Base-by-base conservation (phyloP, 2,888 invertebrate species). In the Agonopterix subpropinquella region DNA sequence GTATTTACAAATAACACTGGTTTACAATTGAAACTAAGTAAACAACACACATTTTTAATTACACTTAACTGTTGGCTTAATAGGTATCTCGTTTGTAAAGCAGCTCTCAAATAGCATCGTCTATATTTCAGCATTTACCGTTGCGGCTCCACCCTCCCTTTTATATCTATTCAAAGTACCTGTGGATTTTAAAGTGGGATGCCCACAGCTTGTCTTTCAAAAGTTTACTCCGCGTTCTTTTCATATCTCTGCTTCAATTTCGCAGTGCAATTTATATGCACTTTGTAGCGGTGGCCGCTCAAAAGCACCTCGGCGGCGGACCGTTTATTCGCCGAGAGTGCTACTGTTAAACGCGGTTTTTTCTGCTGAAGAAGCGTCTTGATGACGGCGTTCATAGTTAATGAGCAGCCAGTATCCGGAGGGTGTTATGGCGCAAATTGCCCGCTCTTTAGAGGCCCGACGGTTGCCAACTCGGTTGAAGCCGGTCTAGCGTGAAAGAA, bases 351-450 rank as follows among this genome's bases (percentile, higher is more conserved):
- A 77, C 70, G 73, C 61, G 71, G 76, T 81, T 86, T 87, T 86
- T 86, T 80, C 79, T 71, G 56, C 72, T 77, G 77, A 83, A 83
- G 83, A 85, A 79, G 81, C 77, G 72, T 76, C 83, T 83, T 87
- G 86, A 87, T 86, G 87, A 87, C 79, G 73, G 65, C 78, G 80
- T 86, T 86, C 86, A 88, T 88, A 87, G 80, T 88, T 87, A 86
- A 88, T 87, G 87, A 87, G 86, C 79, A 79, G 71, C 74, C 70
- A 77, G 83, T 83, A 83, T 84, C 84, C 84, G 80, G 70, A 60
- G 78, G 74, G 80, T 79, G 82, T 76, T 79, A 72, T 76, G 62
- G 67, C 66, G 71, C 70, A 85, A 85, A 87, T 86, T 85, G 80
- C 86, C 83, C 73, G 72, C 77, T 78, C 76, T 85, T 75, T 74